Conservation (phyloP, 2,888 invertebrate species). For the Gibbula magus region DNA sequence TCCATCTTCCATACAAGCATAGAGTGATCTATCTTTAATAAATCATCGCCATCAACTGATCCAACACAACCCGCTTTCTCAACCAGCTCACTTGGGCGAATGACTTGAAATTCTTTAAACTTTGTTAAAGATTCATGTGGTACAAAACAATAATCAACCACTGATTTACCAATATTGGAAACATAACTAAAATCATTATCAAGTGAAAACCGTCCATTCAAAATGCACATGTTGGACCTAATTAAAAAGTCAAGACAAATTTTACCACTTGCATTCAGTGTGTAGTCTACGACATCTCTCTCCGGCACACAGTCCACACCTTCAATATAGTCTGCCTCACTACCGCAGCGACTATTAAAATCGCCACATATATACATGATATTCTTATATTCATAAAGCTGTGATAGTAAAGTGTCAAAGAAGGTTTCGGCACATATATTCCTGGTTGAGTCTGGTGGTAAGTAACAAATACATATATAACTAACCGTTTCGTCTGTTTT, state of each 20-base stretch:
- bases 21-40: neutral
- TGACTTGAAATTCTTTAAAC: conserved; percentile 1
- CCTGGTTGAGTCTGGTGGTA: no score
- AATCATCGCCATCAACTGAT: no score
- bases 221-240: conserved; percentile 9
- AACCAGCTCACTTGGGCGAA: no score
- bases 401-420: no score
- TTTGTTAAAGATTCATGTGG: neutral
- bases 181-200: conserved; percentile 23
- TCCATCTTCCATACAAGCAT: neutral
- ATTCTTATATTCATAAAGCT: no score
- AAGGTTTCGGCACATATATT: no score
- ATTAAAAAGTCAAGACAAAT: conserved; percentile 17
- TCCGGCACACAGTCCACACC: neutral
- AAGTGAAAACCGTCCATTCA: conserved; percentile 13
- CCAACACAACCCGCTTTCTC: no score
- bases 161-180: conserved; percentile 10
- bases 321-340: neutral
- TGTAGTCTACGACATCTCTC: neutral
- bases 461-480: no score
- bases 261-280: neutral
- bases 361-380: conserved; percentile 7
- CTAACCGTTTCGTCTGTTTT: no score
- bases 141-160: conserved; percentile 22
- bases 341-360: conserved; percentile 24